Base-by-base conservation (phyloP, 2,797 vertebrate genomes). In the Gastrophryne carolinensis region DNA sequence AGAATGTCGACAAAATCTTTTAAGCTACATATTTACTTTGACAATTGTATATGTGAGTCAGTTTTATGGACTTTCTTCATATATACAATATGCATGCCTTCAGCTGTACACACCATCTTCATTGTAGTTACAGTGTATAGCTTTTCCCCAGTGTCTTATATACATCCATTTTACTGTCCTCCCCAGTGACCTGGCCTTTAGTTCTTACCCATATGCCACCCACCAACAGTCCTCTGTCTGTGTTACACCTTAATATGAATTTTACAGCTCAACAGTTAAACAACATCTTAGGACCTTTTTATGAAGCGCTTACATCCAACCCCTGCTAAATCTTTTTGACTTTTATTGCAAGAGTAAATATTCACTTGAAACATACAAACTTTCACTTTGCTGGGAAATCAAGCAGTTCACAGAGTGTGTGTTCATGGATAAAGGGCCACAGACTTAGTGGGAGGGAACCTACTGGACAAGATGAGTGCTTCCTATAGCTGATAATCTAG, bases 261-360 rank as follows among this genome's bases (percentile, higher is more conserved):
- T 69, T 54, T 62, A 69, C 21, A 13, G 60, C 13, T 12, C 65
- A 70, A 70, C 44, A 37, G 32, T 69, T 54, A 61, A 52, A 54
- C 65, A 44, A 13, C 11, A 52, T 32, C 47, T n/a, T 13, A 12
- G 32, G 49, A 37, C 11, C 47, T 15, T 70, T 69, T 49, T 54
- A 66, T 6, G 26, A 34, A 27, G 44, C 29, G 34, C 44, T 47
- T 26, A n/a, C n/a, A 13, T 41, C 54, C 44, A 63, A 49, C 12
- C 30, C 58, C 4, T 49, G 52, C 11, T 76, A 76, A 76, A 76
- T 62, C 15, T 69, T 52, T 19, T 30, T 41, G 58, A 35, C 56
- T 54, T 50, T 63, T 72, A 61, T 62, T 76, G 34, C 58, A 54
- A 6, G 17, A 29, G 41, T 30, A 53, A 69, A 69, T 27, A 35